Percentiles rank a stretch among this genome's conserved stretches.
These are phyloP conservation scores for Sylvietta virens DNA, from an alignment of 2,113 vertebrate genomes.

Conservation along the genomic window DNA sequence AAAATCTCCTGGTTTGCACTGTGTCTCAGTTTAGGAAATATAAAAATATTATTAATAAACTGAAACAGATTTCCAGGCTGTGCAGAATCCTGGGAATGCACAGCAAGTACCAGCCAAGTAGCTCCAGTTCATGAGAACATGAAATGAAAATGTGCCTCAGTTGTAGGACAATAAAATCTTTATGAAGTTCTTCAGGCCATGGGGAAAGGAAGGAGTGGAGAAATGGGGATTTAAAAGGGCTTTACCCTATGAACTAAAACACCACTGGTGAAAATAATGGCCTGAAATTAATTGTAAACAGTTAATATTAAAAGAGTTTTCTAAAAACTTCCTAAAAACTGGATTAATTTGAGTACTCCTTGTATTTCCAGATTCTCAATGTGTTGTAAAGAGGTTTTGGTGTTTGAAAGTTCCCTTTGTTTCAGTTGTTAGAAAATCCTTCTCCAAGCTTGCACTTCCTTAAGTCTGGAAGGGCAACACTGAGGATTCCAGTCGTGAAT, in stretches of 20 bases:
- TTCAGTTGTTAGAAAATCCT: background rate
- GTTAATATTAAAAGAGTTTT: background rate
- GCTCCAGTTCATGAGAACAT: background rate
- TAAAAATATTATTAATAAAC: constrained; percentile 1
- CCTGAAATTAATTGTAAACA: background rate
- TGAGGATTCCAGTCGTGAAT: background rate
- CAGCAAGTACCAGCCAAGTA: background rate
- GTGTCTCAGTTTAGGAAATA: background rate
- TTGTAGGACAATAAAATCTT: constrained; percentile 20
- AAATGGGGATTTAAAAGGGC: background rate
- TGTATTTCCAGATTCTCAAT: background rate
- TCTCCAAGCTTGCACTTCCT: background rate
- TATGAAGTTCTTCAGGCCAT: background rate
- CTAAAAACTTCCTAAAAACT: background rate
- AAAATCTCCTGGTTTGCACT: background rate
- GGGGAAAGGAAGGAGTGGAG: background rate
- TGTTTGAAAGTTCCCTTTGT: background rate
- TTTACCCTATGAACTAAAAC: background rate
- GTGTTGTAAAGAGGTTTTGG: background rate
- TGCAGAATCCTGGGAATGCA: background rate
- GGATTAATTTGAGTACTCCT: background rate
- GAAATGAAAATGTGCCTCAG: background rate
- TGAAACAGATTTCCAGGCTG: background rate
- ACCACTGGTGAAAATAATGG: background rate
- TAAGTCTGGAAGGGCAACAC: background rate